Evolutionary conservation across 2,888 invertebrate species (phyloP).

Genomic region (Drosophila gaucha): DNA sequence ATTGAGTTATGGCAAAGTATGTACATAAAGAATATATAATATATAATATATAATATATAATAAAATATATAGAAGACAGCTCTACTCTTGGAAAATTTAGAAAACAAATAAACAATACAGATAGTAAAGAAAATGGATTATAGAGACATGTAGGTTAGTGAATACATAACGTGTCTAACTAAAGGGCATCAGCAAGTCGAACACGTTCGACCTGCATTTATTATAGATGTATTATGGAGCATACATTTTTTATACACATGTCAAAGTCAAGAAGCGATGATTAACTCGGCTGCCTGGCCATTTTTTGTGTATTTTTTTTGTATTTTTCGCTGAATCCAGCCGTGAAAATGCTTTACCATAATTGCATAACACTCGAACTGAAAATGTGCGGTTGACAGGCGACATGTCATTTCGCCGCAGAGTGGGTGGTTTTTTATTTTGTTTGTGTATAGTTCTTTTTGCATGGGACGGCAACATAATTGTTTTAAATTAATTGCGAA

Average conservation of each 20-base stretch:
- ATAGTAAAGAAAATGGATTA: too few species aligned
- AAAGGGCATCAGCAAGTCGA: neutral
- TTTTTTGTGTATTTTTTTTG: conserved; percentile 2
- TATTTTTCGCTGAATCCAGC: conserved; percentile 34
- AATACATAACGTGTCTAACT: neutral
- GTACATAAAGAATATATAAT: too few species aligned
- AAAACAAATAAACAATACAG: too few species aligned
- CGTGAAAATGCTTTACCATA: conserved; percentile 52
- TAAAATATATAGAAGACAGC: too few species aligned
- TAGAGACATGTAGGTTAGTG: neutral
- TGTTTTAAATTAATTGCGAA: conserved; percentile 78
- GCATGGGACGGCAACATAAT: conserved; percentile 58
- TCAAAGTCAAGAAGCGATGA: conserved; percentile 42
- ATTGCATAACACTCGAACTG: conserved; percentile 72
- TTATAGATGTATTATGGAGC: neutral
- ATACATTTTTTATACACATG: neutral
- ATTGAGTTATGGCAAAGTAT: too few species aligned
- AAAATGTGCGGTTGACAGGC: conserved; percentile 74
- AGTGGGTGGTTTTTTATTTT: conserved; percentile 27
- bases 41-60: too few species aligned
- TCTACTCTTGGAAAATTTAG: too few species aligned
- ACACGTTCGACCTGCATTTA: neutral
- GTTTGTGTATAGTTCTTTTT: conserved; percentile 37
- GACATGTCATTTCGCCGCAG: conserved; percentile 77
- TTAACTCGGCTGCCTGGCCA: conserved; percentile 23